These are phyloP conservation scores for Eclectus roratus DNA, from an alignment of 2,113 vertebrate genomes.

Conservation along the genomic window DNA sequence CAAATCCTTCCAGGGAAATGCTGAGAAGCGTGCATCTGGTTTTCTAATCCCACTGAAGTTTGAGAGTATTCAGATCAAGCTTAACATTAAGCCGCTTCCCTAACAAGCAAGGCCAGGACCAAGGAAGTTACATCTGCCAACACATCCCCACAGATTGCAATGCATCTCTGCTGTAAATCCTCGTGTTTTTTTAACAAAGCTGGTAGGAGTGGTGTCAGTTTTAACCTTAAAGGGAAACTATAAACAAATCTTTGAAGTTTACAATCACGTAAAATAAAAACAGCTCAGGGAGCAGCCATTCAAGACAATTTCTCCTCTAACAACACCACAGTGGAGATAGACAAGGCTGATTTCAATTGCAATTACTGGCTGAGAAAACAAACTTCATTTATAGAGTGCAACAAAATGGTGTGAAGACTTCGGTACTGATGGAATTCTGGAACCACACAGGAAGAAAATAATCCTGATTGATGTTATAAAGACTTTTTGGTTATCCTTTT, in stretches of 20 bases:
- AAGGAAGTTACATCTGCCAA: not conserved
- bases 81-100: not conserved
- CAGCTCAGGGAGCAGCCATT: not conserved
- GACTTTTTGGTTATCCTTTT: not conserved
- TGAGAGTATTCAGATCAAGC: not conserved
- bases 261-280: not conserved
- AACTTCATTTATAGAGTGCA: not conserved
- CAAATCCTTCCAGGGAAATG: constrained; percentile 14
- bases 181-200: not conserved
- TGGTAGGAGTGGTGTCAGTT: not conserved
- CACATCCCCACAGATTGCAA: not conserved
- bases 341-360: not conserved
- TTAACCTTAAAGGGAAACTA: not conserved
- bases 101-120: not conserved
- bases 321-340: not conserved
- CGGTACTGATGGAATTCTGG: not conserved
- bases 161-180: not conserved
- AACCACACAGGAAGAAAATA: not conserved
- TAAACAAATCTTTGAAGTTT: not conserved
- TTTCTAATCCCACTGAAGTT: constrained; percentile 24
- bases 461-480: not conserved
- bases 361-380: not conserved
- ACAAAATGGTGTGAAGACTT: not conserved
- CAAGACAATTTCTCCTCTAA: not conserved
- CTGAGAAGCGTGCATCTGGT: constrained; percentile 6